Evolutionary conservation across 2,888 invertebrate genomes (phyloP), one percentile per base, ranked within the genome.

Genomic region (Aphidius colemani): DNA sequence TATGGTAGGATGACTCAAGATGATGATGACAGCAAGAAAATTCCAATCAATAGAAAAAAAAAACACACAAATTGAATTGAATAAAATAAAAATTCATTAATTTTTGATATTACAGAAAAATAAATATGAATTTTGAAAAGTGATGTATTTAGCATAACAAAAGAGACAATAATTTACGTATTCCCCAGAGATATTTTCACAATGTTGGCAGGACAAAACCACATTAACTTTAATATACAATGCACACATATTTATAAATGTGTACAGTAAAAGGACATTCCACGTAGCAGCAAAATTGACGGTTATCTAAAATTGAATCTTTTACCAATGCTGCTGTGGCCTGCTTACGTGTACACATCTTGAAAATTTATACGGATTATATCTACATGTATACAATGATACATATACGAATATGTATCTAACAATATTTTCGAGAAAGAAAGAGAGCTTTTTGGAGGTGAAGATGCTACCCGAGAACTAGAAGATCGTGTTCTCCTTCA

Each of bases 251-350:
- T 72, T 69, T 70, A 30, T 30, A 30, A 30, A 30, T 30, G 5
- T 30, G 30, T 30, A 30, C 30, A 18, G 13, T 30, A 30, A 30
- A 30, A 5, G 30, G 30, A 30, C 30, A 30, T 30, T 30, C 5
- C 30, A 30, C 30, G 30, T 5, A 44, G 67, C 72, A 73, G 68
- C 70, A 72, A 71, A 74, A 70, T 72, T 74, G 71, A 66, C 70
- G 70, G 72, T 72, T 76, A 76, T 76, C 76, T 76, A 72, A 76
- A 76, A 76, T 76, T 76, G 76, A 76, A 76, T 76, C 76, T 75
- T 73, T 74, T 73, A 68, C 72, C 75, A 72, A 75, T 75, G 72
- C 69, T 69, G 70, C 71, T 74, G 72, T 51, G 51, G 56, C 43
- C 45, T 11, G 57, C 44, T 39, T 11, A 7, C 13, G 30, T 43